Evolutionary conservation across 1,140 invertebrate genomes (phyloP).

Genomic region (Marisa cornuarietis): DNA sequence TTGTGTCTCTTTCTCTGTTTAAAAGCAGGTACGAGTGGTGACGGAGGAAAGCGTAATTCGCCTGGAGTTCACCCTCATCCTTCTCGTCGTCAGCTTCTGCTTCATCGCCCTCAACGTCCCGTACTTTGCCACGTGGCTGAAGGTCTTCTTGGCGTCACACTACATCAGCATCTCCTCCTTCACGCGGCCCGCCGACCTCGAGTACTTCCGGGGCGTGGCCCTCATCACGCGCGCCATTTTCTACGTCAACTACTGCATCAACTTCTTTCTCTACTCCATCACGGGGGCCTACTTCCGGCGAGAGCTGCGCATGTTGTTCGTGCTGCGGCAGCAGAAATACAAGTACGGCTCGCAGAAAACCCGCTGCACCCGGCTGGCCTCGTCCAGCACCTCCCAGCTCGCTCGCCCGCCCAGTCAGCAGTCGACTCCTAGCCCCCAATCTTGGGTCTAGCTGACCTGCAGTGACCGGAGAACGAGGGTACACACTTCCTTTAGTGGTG

Average conservation of each 20-base stretch:
- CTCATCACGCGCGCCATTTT: conserved; percentile 20
- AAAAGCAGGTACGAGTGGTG: conserved; percentile 34
- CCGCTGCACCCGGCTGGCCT: not conserved
- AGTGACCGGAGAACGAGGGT: not conserved
- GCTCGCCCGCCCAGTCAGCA: not conserved
- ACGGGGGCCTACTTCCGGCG: conserved; percentile 48
- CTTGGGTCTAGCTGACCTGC: not conserved
- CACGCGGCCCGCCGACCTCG: conserved; percentile 14
- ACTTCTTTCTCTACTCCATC: conserved; percentile 62
- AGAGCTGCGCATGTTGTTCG: conserved; percentile 24
- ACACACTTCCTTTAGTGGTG: not conserved
- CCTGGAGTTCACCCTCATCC: conserved; percentile 51
- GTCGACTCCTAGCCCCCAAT: not conserved
- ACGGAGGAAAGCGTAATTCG: conserved; percentile 50
- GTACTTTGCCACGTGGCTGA: conserved; percentile 52
- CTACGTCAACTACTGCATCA: conserved; percentile 42
- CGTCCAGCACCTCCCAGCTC: not conserved
- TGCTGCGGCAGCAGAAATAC: conserved; percentile 4
- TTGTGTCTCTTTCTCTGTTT: not conserved
- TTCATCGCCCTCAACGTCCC: conserved; percentile 53
- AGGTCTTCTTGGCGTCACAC: conserved; percentile 33
- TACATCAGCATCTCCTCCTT: conserved; percentile 12
- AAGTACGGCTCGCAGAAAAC: conserved; percentile 7
- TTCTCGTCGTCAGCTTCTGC: conserved; percentile 46
- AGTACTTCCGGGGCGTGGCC: conserved; percentile 26